These are phyloP conservation scores for Leptopilina myrica DNA, from an alignment of 2,888 invertebrate genomes.

Conservation along the genomic window DNA sequence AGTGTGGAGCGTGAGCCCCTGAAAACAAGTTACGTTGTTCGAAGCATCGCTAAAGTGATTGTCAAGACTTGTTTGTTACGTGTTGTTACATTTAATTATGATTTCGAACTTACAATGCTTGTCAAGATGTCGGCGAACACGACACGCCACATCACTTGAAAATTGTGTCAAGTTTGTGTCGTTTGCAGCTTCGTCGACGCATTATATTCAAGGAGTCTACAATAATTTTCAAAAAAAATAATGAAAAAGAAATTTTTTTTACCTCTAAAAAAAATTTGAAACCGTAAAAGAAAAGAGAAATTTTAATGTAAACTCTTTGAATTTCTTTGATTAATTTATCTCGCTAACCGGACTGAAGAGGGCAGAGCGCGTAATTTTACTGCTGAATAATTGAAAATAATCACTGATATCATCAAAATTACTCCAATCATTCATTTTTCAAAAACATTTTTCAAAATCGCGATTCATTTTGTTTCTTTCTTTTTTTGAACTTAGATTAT, in stretches of 20 bases:
- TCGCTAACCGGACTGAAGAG: conserved; percentile 70
- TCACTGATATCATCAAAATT: background rate
- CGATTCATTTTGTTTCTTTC: conserved; percentile 30
- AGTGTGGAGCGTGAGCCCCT: conserved; percentile 58
- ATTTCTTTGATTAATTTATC: conserved; percentile 35
- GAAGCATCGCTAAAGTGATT: conserved; percentile 68
- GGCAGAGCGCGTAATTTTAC: conserved; percentile 69
- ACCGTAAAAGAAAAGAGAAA: background rate
- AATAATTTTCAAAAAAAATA: background rate
- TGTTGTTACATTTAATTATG: conserved; percentile 51
- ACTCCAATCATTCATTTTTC: conserved; percentile 38
- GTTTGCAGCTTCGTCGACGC: conserved; percentile 31
- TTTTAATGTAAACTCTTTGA: conserved; percentile 1
- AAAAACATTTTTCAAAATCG: conserved; percentile 6
- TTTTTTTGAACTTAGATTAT: background rate
- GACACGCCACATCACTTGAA: conserved; percentile 54
- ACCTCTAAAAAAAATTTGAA: background rate
- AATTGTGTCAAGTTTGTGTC: conserved; percentile 19
- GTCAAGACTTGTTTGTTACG: conserved; percentile 50
- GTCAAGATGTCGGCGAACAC: conserved; percentile 57
- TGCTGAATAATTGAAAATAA: background rate
- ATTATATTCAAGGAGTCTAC: conserved; percentile 10
- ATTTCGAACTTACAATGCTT: conserved; percentile 49
- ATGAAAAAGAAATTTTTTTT: background rate
- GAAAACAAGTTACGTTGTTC: conserved; percentile 56